These are phyloP conservation scores for Hirtodrosophila trivittata DNA, from an alignment of 2,888 invertebrate species.

Conservation along the genomic window DNA sequence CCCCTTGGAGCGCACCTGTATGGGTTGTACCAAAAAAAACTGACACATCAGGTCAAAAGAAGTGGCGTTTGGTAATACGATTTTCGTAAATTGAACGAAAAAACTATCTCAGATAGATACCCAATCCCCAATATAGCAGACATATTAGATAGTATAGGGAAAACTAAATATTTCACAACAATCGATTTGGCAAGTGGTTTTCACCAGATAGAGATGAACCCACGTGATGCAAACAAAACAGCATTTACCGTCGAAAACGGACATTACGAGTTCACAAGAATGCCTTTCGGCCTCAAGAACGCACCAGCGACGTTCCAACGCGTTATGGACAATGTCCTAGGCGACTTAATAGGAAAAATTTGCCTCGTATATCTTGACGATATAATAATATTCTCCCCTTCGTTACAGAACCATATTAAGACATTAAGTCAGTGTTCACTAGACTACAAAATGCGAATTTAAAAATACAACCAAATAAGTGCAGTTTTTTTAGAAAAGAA, in stretches of 20 bases:
- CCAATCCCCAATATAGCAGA: not conserved
- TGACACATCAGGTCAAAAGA: constrained; percentile 7
- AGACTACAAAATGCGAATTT: constrained; percentile 9
- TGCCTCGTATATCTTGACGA: constrained; percentile 33
- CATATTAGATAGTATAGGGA: not conserved
- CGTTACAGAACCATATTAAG: constrained; percentile 22
- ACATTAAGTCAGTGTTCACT: constrained; percentile 7
- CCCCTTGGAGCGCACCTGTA: constrained; percentile 22
- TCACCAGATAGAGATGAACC: constrained; percentile 12
- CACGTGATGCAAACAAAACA: constrained; percentile 5
- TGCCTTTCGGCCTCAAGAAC: constrained; percentile 13
- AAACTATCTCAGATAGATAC: not conserved
- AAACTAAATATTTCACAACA: not conserved
- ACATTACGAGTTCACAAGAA: constrained; percentile 17
- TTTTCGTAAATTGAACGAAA: not conserved
- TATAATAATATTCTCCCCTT: constrained; percentile 25
- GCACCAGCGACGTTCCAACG: constrained; percentile 27
- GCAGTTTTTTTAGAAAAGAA: constrained; percentile 3
- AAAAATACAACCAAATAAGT: constrained; percentile 3
- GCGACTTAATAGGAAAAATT: constrained; percentile 12
- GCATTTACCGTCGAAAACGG: constrained; percentile 8
- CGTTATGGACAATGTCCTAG: constrained; percentile 21
- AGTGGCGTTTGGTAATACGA: constrained; percentile 10
- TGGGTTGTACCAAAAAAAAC: constrained; percentile 24
- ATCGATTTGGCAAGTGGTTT: not conserved